Evolutionary conservation across 2,797 vertebrate genomes (phyloP).

Genomic region (Poecile montanus): DNA sequence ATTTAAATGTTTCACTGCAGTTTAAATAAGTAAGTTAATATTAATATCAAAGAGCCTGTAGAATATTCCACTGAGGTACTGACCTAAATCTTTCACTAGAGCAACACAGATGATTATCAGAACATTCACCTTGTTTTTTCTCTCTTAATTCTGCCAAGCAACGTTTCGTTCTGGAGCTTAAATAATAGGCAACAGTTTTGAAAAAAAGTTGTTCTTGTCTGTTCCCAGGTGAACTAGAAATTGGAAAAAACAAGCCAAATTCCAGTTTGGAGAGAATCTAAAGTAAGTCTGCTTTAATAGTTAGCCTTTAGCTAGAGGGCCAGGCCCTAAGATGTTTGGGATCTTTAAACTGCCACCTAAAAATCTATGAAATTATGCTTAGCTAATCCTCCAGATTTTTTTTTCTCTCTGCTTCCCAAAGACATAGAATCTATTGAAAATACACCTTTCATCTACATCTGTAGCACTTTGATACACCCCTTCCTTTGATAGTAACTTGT

Average conservation of each 20-base stretch:
- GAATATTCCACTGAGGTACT: background rate
- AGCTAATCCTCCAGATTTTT: background rate
- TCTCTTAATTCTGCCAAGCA: background rate
- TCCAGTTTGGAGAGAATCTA: background rate
- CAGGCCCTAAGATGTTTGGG: background rate
- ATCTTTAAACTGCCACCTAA: background rate
- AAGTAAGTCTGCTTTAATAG: background rate
- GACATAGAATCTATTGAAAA: background rate
- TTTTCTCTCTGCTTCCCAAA: background rate
- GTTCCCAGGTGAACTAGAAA: background rate
- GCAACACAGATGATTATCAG: background rate
- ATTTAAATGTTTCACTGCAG: background rate
- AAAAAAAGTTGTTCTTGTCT: background rate
- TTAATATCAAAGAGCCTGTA: background rate
- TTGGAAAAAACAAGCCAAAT: background rate
- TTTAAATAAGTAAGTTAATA: background rate
- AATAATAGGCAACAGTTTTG: background rate
- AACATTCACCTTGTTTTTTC: background rate
- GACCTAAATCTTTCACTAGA: background rate
- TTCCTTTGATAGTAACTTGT: background rate
- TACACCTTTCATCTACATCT: background rate
- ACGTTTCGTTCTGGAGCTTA: background rate
- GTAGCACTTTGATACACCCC: background rate
- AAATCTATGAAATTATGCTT: background rate
- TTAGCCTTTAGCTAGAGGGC: background rate